Evolutionary conservation across 2,113 vertebrate species (phyloP), one percentile per base, ranked within the genome.

Genomic region (Potamarius usumacintae): DNA sequence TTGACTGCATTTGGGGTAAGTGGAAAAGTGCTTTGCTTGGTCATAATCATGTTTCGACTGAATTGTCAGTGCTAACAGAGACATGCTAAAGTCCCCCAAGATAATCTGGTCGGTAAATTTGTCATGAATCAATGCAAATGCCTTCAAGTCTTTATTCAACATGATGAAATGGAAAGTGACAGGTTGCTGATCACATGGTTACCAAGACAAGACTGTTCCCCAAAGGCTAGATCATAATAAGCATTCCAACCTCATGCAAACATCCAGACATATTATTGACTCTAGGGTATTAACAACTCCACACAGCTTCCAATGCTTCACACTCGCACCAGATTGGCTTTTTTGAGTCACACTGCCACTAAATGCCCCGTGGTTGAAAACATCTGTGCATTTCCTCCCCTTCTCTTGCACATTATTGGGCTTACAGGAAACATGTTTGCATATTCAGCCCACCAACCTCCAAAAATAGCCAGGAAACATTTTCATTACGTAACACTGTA

Each of bases 391-490:
- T 10, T 82, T 83, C 53, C 62, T 48, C 74, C 65, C 12, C 80
- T 63, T 72, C 34, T 20, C 25, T 42, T 74, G 77, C 77, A 83
- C 50, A 87, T 65, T 57, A 85, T 83, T 85, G 25, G 79, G 72
- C 52, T 77, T 50, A 62, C 63, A 58, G 83, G 80, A 72, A 86
- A 58, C 57, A 85, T 67, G 89, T 90, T 87, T 89, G 86, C 88
- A 90, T 91, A 86, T 60, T 83, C 85, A 88, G 89, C 92, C 90
- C 91, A 90, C 90, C 34, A 88, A 62, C 85, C 65, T 88, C 85
- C 84, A 85, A 91, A 94, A 94, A 94, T 92, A 93, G 85, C 89
- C 81, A 76, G 69, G 71, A 89, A 50, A 65, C 62, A 72, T 90
- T 90, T 86, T 60, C 57, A 86, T 90, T 83, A 63, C 78, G 58